Conservation (phyloP, 2,797 vertebrate species). For the Epinephelus coioides region DNA sequence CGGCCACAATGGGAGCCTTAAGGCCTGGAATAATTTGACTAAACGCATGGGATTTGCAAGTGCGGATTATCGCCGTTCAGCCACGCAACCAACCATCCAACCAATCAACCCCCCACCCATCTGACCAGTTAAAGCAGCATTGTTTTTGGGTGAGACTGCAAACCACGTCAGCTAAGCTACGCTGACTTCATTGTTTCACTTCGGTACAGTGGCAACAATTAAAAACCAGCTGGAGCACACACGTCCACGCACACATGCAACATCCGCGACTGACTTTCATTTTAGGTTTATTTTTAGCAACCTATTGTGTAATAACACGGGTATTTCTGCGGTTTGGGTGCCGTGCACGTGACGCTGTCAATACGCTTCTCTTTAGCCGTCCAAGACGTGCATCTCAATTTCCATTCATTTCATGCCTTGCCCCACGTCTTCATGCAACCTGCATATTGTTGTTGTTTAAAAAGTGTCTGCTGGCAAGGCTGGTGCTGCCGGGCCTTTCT, state of each 20-base stretch:
- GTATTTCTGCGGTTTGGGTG: constrained; percentile 17
- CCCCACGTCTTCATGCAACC: constrained; percentile 46
- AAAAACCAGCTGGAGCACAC: constrained; percentile 38
- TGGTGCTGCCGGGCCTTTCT: constrained; percentile 46
- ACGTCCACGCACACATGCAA: constrained; percentile 9
- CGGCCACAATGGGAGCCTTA: constrained; percentile 81
- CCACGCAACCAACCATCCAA: constrained; percentile 64
- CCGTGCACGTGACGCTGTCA: constrained; percentile 43
- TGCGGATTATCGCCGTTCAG: constrained; percentile 80
- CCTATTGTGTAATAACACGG: constrained; percentile 27
- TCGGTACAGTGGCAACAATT: constrained; percentile 39
- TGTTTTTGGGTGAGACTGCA: constrained; percentile 53
- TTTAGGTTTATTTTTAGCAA: constrained; percentile 28
- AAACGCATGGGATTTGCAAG: constrained; percentile 81
- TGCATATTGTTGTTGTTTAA: constrained; percentile 41
- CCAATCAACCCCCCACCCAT: constrained; percentile 72
- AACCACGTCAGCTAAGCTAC: constrained; percentile 18
- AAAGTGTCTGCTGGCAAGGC: constrained; percentile 56
- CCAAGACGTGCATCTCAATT: constrained; percentile 71
- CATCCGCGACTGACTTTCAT: constrained; percentile 25
- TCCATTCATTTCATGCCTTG: constrained; percentile 76
- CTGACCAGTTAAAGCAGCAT: constrained; percentile 60
- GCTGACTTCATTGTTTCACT: constrained; percentile 17
- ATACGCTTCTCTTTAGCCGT: constrained; percentile 57
- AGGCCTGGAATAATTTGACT: constrained; percentile 85